Conservation (phyloP, 2,888 invertebrate genomes). For the Physocephala rufipes region DNA sequence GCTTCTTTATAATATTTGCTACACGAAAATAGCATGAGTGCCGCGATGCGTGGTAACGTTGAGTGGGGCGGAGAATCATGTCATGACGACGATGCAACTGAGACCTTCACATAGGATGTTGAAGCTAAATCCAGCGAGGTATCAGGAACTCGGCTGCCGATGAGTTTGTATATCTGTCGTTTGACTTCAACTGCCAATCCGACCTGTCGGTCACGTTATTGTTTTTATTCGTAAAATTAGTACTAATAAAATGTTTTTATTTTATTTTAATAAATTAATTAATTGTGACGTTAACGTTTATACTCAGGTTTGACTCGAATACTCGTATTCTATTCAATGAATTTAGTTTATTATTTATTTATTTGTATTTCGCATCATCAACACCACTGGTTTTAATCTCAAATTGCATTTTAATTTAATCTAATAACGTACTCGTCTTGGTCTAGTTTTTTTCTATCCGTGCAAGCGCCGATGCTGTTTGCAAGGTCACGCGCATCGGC, state of each 20-base stretch:
- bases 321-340: constrained; percentile 51
- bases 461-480: not conserved
- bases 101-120: too few relatives aligned
- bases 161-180: constrained; percentile 14
- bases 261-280: too few relatives aligned
- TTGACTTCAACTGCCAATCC: too few relatives aligned
- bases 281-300: too few relatives aligned
- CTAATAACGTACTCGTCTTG: not conserved
- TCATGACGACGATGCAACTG: not conserved
- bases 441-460: not conserved
- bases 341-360: constrained; percentile 48
- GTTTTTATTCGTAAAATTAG: constrained; percentile 56
- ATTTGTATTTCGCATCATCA: constrained; percentile 29
- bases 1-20: constrained; percentile 55
- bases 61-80: constrained; percentile 1
- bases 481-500: too few relatives aligned
- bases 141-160: not conserved
- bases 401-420: not conserved
- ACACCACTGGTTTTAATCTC: constrained; percentile 21
- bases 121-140: too few relatives aligned
- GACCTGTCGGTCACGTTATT: constrained; percentile 17
- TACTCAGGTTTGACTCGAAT: too few relatives aligned
- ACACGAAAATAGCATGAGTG: constrained; percentile 32
- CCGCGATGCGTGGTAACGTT: constrained; percentile 7
- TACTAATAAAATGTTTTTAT: too few relatives aligned